Conservation (phyloP, 2,888 invertebrate species). For the Notocelia uddmanniana region DNA sequence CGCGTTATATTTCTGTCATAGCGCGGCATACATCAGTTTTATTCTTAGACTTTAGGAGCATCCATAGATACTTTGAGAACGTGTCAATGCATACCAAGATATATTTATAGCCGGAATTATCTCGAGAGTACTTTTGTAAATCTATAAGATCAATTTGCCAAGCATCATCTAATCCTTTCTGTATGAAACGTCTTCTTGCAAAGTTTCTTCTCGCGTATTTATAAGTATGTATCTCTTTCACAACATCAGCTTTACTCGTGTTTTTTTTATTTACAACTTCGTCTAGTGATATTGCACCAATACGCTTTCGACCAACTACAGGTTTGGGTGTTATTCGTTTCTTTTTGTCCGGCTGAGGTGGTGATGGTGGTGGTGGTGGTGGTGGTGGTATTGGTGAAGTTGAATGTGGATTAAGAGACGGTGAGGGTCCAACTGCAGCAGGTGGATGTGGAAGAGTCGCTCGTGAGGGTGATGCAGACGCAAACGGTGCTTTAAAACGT, state of each 20-base stretch:
- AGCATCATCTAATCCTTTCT: constrained; percentile 17
- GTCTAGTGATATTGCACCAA: too few relatives aligned
- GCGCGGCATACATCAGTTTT: constrained; percentile 27
- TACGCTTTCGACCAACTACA: too few relatives aligned
- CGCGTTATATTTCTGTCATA: constrained; percentile 7
- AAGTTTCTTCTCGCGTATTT: constrained; percentile 26
- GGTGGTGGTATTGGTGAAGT: too few relatives aligned
- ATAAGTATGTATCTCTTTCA: constrained; percentile 27
- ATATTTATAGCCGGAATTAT: constrained; percentile 8
- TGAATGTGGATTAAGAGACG: too few relatives aligned
- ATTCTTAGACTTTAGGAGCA: constrained; percentile 16
- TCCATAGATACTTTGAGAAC: constrained; percentile 23
- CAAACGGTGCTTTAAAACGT: too few relatives aligned
- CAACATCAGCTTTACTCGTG: constrained; percentile 31
- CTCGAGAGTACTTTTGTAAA: constrained; percentile 18
- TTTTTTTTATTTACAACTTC: neutral
- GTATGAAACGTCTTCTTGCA: constrained; percentile 21
- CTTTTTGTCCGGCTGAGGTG: too few relatives aligned
- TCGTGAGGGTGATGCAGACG: too few relatives aligned
- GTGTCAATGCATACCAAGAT: constrained; percentile 31
- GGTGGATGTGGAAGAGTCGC: too few relatives aligned
- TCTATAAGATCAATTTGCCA: constrained; percentile 33
- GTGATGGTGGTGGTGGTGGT: too few relatives aligned
- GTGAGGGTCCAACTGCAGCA: too few relatives aligned
- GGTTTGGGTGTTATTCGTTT: too few relatives aligned